phyloP scores from a whole-genome alignment of 1,140 invertebrate genomes.

The Drosophila nebulosa region DNA sequence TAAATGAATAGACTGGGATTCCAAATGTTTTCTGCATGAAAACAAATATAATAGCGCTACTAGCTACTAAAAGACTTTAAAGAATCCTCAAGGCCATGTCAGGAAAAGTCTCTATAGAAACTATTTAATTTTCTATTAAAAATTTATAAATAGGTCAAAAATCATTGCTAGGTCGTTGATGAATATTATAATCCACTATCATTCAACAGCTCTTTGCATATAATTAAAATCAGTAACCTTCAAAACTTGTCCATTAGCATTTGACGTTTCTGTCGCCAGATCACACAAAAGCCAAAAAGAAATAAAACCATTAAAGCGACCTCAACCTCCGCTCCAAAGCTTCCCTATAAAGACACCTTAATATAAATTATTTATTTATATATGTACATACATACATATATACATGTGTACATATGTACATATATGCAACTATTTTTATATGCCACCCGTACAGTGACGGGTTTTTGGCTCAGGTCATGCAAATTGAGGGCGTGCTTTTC shows the following conservation, averaged over 20 bases:
- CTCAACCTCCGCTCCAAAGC: conserved; percentile 33
- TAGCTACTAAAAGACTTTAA: too few species aligned
- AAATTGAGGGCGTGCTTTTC: conserved; percentile 25
- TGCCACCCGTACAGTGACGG: not conserved
- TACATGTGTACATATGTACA: not conserved
- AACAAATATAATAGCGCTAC: too few species aligned
- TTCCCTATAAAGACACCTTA: conserved; percentile 3
- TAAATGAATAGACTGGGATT: too few species aligned
- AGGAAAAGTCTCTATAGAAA: conserved; percentile 8
- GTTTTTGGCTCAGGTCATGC: conserved; percentile 44
- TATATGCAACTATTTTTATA: not conserved
- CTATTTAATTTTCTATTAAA: not conserved
- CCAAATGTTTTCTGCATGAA: too few species aligned
- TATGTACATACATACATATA: not conserved
- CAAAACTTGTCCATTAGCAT: conserved; percentile 68
- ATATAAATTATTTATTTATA: not conserved
- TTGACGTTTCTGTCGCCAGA: conserved; percentile 36
- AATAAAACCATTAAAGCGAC: conserved; percentile 48
- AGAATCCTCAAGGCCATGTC: not conserved
- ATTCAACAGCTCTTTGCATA: conserved; percentile 49
- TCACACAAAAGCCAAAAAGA: conserved; percentile 32
- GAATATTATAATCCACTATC: conserved; percentile 49
- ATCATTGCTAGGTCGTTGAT: conserved; percentile 24
- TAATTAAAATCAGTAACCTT: conserved; percentile 64
- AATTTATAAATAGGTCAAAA: conserved; percentile 44